Evolutionary conservation across 2,113 vertebrate genomes (phyloP).

Genomic region (Festucalex cinctus): DNA sequence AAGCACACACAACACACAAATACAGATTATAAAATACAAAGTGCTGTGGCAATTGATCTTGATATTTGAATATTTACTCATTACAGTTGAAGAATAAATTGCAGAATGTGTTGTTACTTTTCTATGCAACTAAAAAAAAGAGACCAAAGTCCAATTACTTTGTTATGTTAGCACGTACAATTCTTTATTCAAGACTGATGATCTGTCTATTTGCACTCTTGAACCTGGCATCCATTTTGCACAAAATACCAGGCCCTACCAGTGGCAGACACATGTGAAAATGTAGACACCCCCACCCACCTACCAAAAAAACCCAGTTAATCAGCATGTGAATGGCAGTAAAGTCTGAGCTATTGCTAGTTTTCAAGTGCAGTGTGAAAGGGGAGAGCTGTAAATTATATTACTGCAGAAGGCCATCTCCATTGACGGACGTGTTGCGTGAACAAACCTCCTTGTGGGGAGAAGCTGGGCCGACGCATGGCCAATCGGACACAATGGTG

Average conservation of each 20-base stretch:
- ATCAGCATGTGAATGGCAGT: slow-evolving; percentile 73
- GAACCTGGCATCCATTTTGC: slow-evolving; percentile 24
- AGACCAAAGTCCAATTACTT: no score
- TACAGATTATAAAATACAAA: no score
- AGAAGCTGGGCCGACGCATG: slow-evolving; percentile 66
- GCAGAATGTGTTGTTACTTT: no score
- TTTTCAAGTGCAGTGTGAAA: slow-evolving; percentile 75
- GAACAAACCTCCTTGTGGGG: slow-evolving; percentile 66
- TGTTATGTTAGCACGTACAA: not conserved
- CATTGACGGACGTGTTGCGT: slow-evolving; percentile 69
- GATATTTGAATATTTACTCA: no score
- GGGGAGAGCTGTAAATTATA: slow-evolving; percentile 75
- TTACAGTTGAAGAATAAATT: no score
- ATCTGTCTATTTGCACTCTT: not conserved
- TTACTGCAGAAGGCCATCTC: slow-evolving; percentile 68
- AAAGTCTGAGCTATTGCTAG: slow-evolving; percentile 61
- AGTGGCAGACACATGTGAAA: slow-evolving; percentile 15
- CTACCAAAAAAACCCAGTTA: slow-evolving; percentile 33
- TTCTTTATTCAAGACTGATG: not conserved
- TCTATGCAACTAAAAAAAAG: no score
- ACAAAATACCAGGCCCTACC: slow-evolving; percentile 35
- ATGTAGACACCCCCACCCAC: not conserved
- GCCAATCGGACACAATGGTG: slow-evolving; percentile 74
- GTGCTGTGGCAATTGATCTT: no score
- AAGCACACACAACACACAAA: no score